These are phyloP conservation scores for Tenthredo scrophulariae DNA, from an alignment of 2,888 invertebrate species.

Conservation along the genomic window DNA sequence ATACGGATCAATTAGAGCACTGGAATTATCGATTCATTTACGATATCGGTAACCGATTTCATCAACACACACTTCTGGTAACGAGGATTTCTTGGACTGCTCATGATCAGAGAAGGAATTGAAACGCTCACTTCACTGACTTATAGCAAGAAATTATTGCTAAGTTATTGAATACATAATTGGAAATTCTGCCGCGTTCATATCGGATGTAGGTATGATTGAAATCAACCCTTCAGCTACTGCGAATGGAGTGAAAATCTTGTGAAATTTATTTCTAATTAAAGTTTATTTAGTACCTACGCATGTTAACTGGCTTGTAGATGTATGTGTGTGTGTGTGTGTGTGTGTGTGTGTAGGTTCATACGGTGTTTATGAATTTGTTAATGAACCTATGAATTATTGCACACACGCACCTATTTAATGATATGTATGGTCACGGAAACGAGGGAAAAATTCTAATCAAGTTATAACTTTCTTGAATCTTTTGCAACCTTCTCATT, in stretches of 20 bases:
- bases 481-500: neutral
- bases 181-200: neutral
- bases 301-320: neutral
- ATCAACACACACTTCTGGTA: neutral
- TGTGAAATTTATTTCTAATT: neutral
- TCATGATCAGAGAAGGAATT: neutral
- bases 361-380: neutral
- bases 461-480: conserved; percentile 3
- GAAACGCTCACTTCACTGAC: neutral
- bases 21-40: neutral
- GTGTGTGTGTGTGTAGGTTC: neutral
- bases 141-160: neutral
- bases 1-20: neutral
- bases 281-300: neutral
- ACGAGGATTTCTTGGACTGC: neutral
- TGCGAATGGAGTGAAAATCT: neutral
- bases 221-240: neutral
- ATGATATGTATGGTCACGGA: no score
- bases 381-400: neutral
- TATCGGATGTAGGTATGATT: neutral
- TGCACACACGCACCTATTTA: neutral
- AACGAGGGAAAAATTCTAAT: neutral
- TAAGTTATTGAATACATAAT: conserved; percentile 1
- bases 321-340: neutral
- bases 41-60: neutral